Base-by-base conservation (phyloP, 2,888 invertebrate species). In the Chaetoderma sp. region DNA sequence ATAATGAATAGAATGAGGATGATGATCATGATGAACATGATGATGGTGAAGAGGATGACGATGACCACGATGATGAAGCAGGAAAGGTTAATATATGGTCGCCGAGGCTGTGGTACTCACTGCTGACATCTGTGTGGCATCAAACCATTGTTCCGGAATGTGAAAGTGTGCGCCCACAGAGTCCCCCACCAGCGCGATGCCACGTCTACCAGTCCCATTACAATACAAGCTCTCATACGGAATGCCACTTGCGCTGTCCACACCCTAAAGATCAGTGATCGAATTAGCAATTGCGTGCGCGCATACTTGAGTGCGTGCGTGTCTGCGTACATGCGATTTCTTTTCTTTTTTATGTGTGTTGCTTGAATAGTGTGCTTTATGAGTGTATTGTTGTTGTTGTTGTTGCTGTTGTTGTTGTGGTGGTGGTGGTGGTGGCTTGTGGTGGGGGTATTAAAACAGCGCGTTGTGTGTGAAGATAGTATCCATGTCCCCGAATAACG, bases 161-260 rank as follows among this genome's bases (percentile, higher is more conserved):
- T 88, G 88, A 68, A 89, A 89, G 77, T 89, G 89, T 1, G 89
- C 89, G 6, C 87, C 86, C 21, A 88, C 85, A 1, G 89, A 89
- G 77, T 89, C 89, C 1, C 87, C 87, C 10, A 87, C 73, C 1
- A 83, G 78, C 2, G 82, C 81, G 2, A 86, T 67, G 4, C 87
- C 87, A n/a, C 78, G 70, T 1, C 74, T 77, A n/a, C 73, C 70
- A 0, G 79, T 80, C 4, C 74, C 73, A 1, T 71, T 75, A 67
- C 87, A 87, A n/a, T 86, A 75, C 52, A 77, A 72, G 13, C 82
- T 80, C 71, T 87, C 87, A 62, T 82, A 87, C 1, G 84, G 64
- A 21, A 47, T 56, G 4, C 80, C 80, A 0, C 78, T 78, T 5
- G 63, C 47, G n/a, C 77, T 70, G 66, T 86, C 80, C 1, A 75